Percentiles rank a stretch among this genome's conserved stretches.
Evolutionary conservation across 2,113 vertebrate genomes (phyloP).

Genomic region (Neoarius graeffei): DNA sequence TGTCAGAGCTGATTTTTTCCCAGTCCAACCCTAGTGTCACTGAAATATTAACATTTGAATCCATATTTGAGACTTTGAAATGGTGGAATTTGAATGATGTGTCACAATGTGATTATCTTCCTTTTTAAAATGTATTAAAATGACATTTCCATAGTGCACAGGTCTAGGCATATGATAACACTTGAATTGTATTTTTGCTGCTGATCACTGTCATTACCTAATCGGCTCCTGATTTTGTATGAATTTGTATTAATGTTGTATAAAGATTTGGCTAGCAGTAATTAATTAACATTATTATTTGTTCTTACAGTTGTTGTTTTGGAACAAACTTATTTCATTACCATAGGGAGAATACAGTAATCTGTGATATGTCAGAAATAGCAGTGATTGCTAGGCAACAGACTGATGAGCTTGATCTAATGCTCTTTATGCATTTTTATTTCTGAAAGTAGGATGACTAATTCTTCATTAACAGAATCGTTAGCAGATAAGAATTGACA

Average conservation of each 20-base stretch:
- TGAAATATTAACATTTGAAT: background rate
- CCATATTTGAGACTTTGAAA: background rate
- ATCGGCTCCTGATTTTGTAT: no score
- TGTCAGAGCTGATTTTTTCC: no score
- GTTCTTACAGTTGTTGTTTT: background rate
- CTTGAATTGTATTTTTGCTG: background rate
- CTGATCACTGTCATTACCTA: background rate
- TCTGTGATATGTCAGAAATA: constrained; percentile 7
- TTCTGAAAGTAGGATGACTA: background rate
- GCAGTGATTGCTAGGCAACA: constrained; percentile 42
- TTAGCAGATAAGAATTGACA: background rate
- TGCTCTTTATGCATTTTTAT: background rate
- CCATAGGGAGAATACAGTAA: background rate
- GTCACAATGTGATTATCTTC: background rate
- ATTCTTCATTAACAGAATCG: background rate
- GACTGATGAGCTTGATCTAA: constrained; percentile 26
- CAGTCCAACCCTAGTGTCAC: no score
- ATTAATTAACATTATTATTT: background rate
- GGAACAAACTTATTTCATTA: constrained; percentile 14
- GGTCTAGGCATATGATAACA: background rate
- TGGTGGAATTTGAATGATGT: background rate
- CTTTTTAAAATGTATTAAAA: background rate
- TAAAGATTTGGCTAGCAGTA: background rate
- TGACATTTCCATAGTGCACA: background rate
- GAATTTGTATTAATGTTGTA: background rate